These are phyloP conservation scores for Cartodere bifasciata DNA, from an alignment of 2,888 invertebrate species.

Conservation along the genomic window DNA sequence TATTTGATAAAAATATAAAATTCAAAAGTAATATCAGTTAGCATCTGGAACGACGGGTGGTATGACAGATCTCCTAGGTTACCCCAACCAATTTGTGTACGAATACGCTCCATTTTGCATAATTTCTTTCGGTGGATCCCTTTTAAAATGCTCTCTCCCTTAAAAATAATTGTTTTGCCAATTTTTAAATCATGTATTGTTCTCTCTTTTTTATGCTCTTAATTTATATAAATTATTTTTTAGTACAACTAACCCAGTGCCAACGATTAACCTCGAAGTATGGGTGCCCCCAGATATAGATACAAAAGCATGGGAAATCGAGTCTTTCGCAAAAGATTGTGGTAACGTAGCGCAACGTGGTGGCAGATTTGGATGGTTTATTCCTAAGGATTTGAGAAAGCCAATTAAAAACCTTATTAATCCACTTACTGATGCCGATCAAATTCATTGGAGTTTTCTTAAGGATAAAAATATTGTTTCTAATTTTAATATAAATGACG, in stretches of 20 bases:
- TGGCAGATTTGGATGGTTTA: conserved; percentile 54
- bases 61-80: no score
- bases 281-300: conserved; percentile 54
- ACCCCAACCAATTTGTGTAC: no score
- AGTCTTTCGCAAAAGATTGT: conserved; percentile 36
- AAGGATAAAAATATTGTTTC: conserved; percentile 33
- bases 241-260: conserved; percentile 33
- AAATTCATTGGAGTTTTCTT: conserved; percentile 43
- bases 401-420: conserved; percentile 24
- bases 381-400: conserved; percentile 35
- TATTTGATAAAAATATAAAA: no score
- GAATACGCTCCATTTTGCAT: no score
- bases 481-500: conserved; percentile 39
- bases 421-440: conserved; percentile 19
- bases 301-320: conserved; percentile 33
- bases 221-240: conserved; percentile 5
- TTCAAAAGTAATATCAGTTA: no score
- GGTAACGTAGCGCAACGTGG: conserved; percentile 43
- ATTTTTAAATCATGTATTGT: conserved; percentile 1
- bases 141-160: not conserved
- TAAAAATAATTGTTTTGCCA: not conserved
- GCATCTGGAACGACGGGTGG: no score
- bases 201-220: not conserved
- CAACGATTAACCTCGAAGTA: conserved; percentile 56
- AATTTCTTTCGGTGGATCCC: not conserved